Conservation (phyloP, 2,113 vertebrate species). For the Heteronetta atricapilla region DNA sequence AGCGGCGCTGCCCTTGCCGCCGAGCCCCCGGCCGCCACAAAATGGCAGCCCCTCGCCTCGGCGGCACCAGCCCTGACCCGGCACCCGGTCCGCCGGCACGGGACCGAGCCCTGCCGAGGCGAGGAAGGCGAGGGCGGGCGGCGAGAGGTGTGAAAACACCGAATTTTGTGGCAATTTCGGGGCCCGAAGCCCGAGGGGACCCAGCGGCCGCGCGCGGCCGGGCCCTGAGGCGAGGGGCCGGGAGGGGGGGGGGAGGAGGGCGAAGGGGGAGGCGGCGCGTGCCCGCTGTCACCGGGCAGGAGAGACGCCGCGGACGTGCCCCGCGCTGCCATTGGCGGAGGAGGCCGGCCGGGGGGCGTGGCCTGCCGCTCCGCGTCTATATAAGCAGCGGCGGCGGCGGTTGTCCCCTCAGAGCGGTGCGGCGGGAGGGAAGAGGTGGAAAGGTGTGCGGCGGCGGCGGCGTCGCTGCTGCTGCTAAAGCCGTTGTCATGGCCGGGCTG, state of each 20-base stretch:
- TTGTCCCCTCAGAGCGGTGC: neutral
- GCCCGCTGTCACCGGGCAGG: constrained; percentile 89
- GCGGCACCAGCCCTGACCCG: no score
- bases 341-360: constrained; percentile 24
- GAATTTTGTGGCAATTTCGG: no score
- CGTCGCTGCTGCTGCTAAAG: neutral
- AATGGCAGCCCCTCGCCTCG: no score
- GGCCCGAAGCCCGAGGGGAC: no score
- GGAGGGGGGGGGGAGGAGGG: neutral
- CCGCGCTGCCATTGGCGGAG: constrained; percentile 78
- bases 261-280: constrained; percentile 26
- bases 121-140: no score
- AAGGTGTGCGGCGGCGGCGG: neutral
- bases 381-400: rapidly evolving
- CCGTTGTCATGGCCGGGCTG: constrained; percentile 64
- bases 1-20: no score
- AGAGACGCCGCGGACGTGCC: constrained; percentile 89
- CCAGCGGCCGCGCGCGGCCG: no score
- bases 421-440: rapidly evolving
- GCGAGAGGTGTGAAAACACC: no score
- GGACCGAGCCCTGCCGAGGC: no score
- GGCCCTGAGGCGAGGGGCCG: no score
- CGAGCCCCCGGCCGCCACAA: no score
- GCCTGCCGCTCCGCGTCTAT: neutral
- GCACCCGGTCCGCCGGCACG: no score